Percentiles rank a stretch among this genome's conserved stretches.
Conservation (phyloP, 1,140 invertebrate species). For the Drosophila watanabei region DNA sequence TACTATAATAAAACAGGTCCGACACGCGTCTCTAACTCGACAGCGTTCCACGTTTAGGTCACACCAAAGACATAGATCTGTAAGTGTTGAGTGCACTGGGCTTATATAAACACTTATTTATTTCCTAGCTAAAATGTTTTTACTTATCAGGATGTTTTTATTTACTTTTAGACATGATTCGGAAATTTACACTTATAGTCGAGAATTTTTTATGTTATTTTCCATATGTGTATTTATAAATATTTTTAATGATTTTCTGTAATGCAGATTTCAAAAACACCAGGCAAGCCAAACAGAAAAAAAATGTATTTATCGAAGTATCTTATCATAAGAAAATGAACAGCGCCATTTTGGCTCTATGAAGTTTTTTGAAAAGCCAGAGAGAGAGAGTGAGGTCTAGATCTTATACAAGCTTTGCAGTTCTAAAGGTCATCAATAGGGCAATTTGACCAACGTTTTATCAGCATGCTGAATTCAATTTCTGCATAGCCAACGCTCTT, state of each 20-base stretch:
- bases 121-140: slow-evolving; percentile 55
- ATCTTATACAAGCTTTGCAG: no score
- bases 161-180: slow-evolving; percentile 33
- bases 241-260: slow-evolving; percentile 4
- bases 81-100: slow-evolving; percentile 87
- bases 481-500: no score
- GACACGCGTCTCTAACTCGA: slow-evolving; percentile 91
- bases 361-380: no score
- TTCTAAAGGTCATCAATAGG: no score
- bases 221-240: slow-evolving; percentile 7
- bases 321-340: neutral
- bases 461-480: no score
- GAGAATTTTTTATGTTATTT: slow-evolving; percentile 16
- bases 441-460: neutral
- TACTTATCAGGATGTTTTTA: slow-evolving; percentile 37
- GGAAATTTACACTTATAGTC: slow-evolving; percentile 7
- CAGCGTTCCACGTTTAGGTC: slow-evolving; percentile 89
- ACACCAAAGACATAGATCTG: slow-evolving; percentile 91
- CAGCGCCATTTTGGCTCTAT: no score
- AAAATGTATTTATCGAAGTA: neutral
- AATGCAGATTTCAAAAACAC: slow-evolving; percentile 3
- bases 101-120: slow-evolving; percentile 68
- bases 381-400: no score
- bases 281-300: neutral
- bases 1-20: slow-evolving; percentile 87